Conservation (phyloP, 2,888 invertebrate genomes). For the Parnassius smintheus region DNA sequence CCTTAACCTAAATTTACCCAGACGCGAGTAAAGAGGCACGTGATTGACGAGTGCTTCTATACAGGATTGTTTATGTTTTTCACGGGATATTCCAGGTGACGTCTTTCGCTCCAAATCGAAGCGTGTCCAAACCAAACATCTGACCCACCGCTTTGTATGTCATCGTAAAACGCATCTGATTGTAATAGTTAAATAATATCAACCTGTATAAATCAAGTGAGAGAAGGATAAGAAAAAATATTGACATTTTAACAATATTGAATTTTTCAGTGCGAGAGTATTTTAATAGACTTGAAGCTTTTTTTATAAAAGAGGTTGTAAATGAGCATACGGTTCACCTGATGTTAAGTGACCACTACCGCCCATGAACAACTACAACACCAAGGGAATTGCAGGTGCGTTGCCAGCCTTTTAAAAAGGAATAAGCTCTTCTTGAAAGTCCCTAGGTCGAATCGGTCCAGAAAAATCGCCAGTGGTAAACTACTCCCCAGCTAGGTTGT, state of each 20-base stretch:
- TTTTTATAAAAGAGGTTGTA: too few relatives aligned
- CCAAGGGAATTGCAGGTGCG: too few relatives aligned
- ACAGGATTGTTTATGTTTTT: constrained; percentile 43
- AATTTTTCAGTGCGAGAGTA: not conserved
- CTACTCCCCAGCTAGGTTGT: too few relatives aligned
- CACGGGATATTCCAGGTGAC: constrained; percentile 63
- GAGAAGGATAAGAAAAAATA: constrained; percentile 7
- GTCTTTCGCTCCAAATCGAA: constrained; percentile 41
- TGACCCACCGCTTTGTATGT: constrained; percentile 29
- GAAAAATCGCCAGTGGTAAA: too few relatives aligned
- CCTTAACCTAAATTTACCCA: constrained; percentile 6
- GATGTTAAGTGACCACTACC: too few relatives aligned
- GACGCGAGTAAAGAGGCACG: constrained; percentile 10
- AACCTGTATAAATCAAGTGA: constrained; percentile 19
- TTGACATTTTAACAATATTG: constrained; percentile 3
- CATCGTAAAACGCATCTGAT: constrained; percentile 31
- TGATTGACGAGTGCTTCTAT: constrained; percentile 13
- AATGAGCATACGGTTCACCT: too few relatives aligned
- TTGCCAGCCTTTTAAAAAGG: too few relatives aligned
- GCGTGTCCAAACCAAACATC: constrained; percentile 59
- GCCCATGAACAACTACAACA: too few relatives aligned
- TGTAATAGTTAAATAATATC: constrained; percentile 26
- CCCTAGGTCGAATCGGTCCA: too few relatives aligned
- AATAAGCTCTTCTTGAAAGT: too few relatives aligned
- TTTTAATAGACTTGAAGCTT: not conserved